phyloP scores from a whole-genome alignment of 92 coral and sea anemone species.

The Paragorgia papillata region DNA sequence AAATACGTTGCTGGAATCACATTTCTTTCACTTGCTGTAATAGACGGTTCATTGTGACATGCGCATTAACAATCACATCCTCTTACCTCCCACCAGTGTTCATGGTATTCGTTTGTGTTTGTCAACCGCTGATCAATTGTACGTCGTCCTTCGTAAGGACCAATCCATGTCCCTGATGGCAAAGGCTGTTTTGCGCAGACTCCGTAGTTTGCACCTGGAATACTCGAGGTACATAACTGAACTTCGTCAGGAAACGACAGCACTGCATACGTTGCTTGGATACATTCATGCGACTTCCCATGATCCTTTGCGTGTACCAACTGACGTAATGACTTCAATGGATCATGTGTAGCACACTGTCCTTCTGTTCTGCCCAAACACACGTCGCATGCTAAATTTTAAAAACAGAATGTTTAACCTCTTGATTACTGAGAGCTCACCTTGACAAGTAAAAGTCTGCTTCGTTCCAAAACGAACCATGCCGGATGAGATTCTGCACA shows the following conservation, averaged over 20 bases:
- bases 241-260: constrained; percentile 84
- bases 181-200: constrained; percentile 73
- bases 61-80: no score
- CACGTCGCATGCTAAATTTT: constrained; percentile 10
- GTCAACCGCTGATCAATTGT: constrained; percentile 40
- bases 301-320: constrained; percentile 20
- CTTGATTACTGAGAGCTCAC: no score
- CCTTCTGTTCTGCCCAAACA: constrained; percentile 15
- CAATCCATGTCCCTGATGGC: constrained; percentile 90
- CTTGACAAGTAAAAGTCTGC: no score
- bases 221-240: constrained; percentile 75
- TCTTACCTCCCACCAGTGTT: constrained; percentile 85
- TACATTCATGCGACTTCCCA: neutral
- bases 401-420: neutral
- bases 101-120: constrained; percentile 47
- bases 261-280: constrained; percentile 60
- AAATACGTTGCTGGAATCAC: no score
- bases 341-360: constrained; percentile 32
- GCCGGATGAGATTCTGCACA: no score
- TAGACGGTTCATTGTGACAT: no score
- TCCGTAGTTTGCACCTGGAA: constrained; percentile 74
- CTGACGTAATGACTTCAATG: constrained; percentile 24
- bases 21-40: no score
- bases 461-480: no score
- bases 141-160: constrained; percentile 78